These are phyloP conservation scores for Ifrita kowaldi DNA, from an alignment of 2,113 vertebrate genomes.

Conservation along the genomic window DNA sequence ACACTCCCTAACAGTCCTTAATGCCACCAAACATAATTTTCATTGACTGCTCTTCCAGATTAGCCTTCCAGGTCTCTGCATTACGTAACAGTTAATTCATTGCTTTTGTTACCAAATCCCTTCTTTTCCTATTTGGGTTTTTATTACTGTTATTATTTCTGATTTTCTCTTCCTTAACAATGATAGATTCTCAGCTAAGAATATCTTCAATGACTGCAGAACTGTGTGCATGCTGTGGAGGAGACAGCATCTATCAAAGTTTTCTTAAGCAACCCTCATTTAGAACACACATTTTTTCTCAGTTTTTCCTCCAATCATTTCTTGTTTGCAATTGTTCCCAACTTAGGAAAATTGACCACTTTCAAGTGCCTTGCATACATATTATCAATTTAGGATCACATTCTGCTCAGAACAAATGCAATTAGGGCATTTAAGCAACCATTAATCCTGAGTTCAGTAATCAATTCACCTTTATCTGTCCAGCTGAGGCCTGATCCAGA, in stretches of 20 bases:
- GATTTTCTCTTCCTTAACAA: neutral
- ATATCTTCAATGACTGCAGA: neutral
- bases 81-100: neutral
- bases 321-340: neutral
- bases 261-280: neutral
- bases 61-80: neutral
- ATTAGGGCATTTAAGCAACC: neutral
- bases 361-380: neutral
- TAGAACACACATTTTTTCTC: neutral
- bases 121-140: neutral
- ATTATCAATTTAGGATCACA: neutral
- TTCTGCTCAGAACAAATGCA: neutral
- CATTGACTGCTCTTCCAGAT: neutral
- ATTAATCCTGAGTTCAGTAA: conserved; percentile 11
- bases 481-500: neutral
- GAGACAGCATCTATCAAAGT: neutral
- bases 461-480: conserved; percentile 10
- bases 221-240: neutral
- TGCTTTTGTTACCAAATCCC: neutral
- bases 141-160: conserved; percentile 3
- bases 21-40: neutral
- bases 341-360: neutral
- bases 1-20: neutral
- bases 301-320: neutral
- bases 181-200: neutral